Evolutionary conservation across 1,140 invertebrate species (phyloP).

Genomic region (Contarinia nasturtii): DNA sequence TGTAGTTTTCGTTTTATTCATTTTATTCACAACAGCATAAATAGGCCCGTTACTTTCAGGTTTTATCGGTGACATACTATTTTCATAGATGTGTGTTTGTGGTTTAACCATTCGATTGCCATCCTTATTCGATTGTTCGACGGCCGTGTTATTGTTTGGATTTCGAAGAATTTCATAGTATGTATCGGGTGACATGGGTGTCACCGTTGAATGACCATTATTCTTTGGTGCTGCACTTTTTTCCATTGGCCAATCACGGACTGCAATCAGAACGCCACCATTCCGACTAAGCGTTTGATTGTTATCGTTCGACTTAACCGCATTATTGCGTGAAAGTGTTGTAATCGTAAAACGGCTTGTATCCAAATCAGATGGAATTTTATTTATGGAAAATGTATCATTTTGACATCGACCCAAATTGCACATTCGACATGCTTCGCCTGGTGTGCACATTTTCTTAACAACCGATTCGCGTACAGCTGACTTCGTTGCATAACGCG

Average conservation of each 20-base stretch:
- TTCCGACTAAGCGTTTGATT: slow-evolving; percentile 16
- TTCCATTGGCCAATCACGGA: slow-evolving; percentile 18
- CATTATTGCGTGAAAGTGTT: background rate
- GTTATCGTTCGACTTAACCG: slow-evolving; percentile 2
- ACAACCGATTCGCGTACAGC: background rate
- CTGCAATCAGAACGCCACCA: slow-evolving; percentile 17
- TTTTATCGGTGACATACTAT: background rate
- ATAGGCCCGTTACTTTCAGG: slow-evolving; percentile 4
- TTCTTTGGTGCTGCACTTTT: background rate
- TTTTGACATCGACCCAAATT: background rate
- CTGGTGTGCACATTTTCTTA: background rate
- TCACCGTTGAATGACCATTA: no score
- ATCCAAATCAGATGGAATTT: background rate
- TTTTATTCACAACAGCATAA: slow-evolving; percentile 22
- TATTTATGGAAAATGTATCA: background rate
- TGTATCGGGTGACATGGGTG: background rate
- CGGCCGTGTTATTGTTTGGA: slow-evolving; percentile 8
- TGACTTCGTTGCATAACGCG: background rate
- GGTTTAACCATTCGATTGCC: background rate
- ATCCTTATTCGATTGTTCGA: slow-evolving; percentile 8
- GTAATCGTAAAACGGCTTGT: background rate
- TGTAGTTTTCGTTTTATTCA: slow-evolving; percentile 18
- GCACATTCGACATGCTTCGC: slow-evolving; percentile 5
- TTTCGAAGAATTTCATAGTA: slow-evolving; percentile 4
- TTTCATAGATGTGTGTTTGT: background rate